Conservation (phyloP, 1,140 invertebrate species). For the Drosophila equinoxialis region DNA sequence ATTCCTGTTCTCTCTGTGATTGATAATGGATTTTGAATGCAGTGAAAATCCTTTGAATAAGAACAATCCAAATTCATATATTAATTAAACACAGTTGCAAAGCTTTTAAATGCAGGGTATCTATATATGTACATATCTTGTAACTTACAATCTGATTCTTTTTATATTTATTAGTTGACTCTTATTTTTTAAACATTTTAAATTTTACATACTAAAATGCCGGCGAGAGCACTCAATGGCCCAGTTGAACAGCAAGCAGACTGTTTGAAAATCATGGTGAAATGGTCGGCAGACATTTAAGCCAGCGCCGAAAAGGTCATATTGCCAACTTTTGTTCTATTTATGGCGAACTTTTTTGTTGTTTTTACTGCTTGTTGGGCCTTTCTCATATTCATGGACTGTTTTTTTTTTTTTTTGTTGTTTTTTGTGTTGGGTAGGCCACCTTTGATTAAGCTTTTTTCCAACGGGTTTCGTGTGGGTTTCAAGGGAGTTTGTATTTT, state of each 20-base stretch:
- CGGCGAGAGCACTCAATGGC: constrained; percentile 24
- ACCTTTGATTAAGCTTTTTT: constrained; percentile 62
- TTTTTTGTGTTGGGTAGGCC: constrained; percentile 34
- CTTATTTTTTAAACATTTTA: background rate
- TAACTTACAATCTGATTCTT: background rate
- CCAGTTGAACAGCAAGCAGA: constrained; percentile 28
- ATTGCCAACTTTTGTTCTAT: constrained; percentile 70
- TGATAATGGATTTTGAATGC: no score
- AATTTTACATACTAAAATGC: constrained; percentile 32
- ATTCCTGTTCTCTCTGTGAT: no score
- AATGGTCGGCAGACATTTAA: constrained; percentile 67
- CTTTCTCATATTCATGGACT: constrained; percentile 44
- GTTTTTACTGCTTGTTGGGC: constrained; percentile 29
- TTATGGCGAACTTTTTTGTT: constrained; percentile 56
- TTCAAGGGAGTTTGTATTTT: constrained; percentile 50
- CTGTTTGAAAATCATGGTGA: constrained; percentile 26
- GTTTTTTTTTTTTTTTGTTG: constrained; percentile 14
- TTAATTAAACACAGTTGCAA: no score
- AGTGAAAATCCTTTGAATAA: no score
- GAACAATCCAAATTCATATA: no score
- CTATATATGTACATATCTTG: background rate
- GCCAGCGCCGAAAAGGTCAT: constrained; percentile 73
- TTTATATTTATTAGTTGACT: background rate
- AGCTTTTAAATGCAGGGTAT: background rate
- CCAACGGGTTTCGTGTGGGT: constrained; percentile 33